Conservation (phyloP, 2,113 vertebrate species). For the Rhizomys pruinosus region DNA sequence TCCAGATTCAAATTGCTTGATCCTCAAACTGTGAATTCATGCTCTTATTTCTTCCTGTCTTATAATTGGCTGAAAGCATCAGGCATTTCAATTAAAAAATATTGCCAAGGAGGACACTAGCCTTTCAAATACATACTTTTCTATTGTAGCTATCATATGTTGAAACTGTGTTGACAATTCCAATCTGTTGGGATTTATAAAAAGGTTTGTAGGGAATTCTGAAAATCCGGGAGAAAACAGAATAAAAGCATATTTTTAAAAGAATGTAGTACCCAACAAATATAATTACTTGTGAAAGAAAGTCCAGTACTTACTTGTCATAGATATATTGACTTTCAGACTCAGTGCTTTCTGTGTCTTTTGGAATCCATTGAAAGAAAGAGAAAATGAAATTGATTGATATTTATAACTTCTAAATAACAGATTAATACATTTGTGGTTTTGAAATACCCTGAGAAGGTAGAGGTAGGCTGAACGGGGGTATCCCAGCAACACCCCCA, state of each 20-base stretch:
- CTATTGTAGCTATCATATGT: constrained; percentile 80
- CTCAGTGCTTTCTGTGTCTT: constrained; percentile 33
- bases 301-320: constrained; percentile 71
- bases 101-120: constrained; percentile 2
- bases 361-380: constrained; percentile 57
- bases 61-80: not conserved
- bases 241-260: constrained; percentile 33
- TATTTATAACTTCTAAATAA: constrained; percentile 1
- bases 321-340: not conserved
- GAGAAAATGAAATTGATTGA: constrained; percentile 30
- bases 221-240: constrained; percentile 68
- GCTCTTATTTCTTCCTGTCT: not conserved
- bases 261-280: not conserved
- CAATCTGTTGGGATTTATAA: constrained; percentile 79
- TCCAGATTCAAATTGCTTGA: not conserved
- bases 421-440: not conserved
- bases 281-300: constrained; percentile 26
- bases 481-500: not conserved
- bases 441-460: not conserved
- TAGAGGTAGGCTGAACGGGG: not conserved
- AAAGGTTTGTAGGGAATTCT: constrained; percentile 71
- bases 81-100: not conserved
- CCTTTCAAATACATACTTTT: constrained; percentile 75
- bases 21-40: not conserved
- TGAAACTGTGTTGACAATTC: constrained; percentile 82